A percentile compares a stretch with the other conserved stretches of the same genome.
phyloP scores from a whole-genome alignment of 2,113 vertebrate species.

The Collichthys lucidus region DNA sequence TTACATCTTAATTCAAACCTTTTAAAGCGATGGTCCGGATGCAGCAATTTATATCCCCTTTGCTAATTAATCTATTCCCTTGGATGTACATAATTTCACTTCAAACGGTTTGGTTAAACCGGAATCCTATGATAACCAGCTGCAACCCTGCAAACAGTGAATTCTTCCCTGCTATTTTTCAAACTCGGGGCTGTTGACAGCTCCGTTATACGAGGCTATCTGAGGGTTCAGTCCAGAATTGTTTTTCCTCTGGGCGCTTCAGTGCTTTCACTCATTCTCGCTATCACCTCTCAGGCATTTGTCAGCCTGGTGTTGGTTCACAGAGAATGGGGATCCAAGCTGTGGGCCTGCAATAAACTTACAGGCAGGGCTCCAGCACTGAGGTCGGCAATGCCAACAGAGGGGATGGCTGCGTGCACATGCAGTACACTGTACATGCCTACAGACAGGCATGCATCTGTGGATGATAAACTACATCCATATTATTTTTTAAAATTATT shows the following conservation, averaged over 20 bases:
- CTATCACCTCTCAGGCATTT: constrained; percentile 66
- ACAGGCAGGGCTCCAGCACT: constrained; percentile 30
- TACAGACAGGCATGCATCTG: background rate
- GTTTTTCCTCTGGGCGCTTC: constrained; percentile 62
- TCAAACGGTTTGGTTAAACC: constrained; percentile 29
- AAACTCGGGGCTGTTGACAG: constrained; percentile 62
- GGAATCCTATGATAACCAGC: constrained; percentile 41
- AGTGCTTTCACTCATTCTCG: constrained; percentile 60
- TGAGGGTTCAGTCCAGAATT: constrained; percentile 63
- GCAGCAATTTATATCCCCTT: background rate
- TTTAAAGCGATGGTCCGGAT: background rate
- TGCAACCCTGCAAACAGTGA: constrained; percentile 22
- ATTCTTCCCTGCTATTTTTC: constrained; percentile 57
- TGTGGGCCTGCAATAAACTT: constrained; percentile 49
- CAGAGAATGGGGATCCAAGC: constrained; percentile 49
- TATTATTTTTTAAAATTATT: too few relatives aligned
- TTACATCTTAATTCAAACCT: constrained; percentile 12
- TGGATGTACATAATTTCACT: constrained; percentile 25
- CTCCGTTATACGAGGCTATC: constrained; percentile 61
- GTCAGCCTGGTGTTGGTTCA: constrained; percentile 59
- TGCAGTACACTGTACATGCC: background rate
- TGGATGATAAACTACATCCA: background rate
- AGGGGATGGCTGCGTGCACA: constrained; percentile 1
- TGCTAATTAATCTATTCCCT: constrained; percentile 11
- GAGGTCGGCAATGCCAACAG: constrained; percentile 30